Percentiles rank a stretch among this genome's conserved stretches.
phyloP scores from a whole-genome alignment of 1,140 invertebrate species.

The Phymastichus coffea region DNA sequence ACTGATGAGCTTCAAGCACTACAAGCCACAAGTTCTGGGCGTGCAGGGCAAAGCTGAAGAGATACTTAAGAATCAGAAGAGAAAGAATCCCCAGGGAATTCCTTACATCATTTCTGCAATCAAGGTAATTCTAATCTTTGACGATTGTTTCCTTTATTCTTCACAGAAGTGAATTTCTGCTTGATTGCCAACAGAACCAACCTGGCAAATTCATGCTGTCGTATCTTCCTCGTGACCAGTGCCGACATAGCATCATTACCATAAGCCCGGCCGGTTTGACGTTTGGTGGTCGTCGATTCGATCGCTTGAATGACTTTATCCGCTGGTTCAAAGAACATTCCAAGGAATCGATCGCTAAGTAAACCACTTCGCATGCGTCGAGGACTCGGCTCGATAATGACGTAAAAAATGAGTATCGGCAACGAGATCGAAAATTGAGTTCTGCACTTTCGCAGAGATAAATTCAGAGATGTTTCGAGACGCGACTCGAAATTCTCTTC shows the following conservation, averaged over 20 bases:
- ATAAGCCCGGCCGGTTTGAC: conserved; percentile 90
- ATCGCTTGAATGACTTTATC: conserved; percentile 78
- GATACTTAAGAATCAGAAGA: conserved; percentile 80
- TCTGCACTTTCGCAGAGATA: conserved; percentile 52
- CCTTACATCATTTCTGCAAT: conserved; percentile 88
- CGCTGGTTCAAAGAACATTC: conserved; percentile 99
- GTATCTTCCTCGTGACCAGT: conserved; percentile 83
- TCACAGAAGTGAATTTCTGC: neutral
- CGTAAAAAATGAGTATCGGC: conserved; percentile 28
- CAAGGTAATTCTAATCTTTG: conserved; percentile 56
- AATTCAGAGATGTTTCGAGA: conserved; percentile 72
- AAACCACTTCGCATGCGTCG: conserved; percentile 71
- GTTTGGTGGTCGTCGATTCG: conserved; percentile 87
- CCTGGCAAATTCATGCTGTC: conserved; percentile 95
- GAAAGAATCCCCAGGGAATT: conserved; percentile 82
- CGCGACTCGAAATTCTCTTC: conserved; percentile 72
- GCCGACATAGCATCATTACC: conserved; percentile 88
- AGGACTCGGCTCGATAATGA: conserved; percentile 65
- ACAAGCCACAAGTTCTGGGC: conserved; percentile 69
- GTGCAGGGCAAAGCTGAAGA: conserved; percentile 85
- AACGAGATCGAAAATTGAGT: neutral
- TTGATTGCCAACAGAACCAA: conserved; percentile 62
- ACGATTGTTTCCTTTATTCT: neutral
- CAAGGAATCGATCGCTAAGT: conserved; percentile 79
- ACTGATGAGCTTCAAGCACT: conserved; percentile 90